These are phyloP conservation scores for Nasonia giraulti DNA, from an alignment of 1,140 invertebrate species.

Conservation along the genomic window DNA sequence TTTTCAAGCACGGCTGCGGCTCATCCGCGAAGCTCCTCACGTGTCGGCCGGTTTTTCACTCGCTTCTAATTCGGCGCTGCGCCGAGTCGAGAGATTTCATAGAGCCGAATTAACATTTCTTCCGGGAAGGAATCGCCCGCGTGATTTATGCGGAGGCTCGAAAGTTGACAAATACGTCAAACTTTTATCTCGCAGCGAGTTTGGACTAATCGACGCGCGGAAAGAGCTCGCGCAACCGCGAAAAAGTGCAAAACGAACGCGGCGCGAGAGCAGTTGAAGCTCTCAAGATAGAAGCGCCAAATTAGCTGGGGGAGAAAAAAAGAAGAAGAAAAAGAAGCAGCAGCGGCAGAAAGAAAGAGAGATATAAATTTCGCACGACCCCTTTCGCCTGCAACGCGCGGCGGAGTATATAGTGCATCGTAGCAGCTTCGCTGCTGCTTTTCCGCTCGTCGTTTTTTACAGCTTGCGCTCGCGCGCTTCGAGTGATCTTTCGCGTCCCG, in stretches of 20 bases:
- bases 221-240: neutral
- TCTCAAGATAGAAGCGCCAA: neutral
- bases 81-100: too few relatives aligned
- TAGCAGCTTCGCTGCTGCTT: neutral
- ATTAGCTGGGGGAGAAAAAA: neutral
- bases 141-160: too few relatives aligned
- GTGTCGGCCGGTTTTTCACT: neutral
- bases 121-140: too few relatives aligned
- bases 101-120: neutral
- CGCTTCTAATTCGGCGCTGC: neutral
- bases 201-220: too few relatives aligned
- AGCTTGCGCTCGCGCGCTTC: neutral
- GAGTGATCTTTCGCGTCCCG: neutral
- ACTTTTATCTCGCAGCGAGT: too few relatives aligned
- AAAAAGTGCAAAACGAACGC: neutral
- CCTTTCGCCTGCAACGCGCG: neutral
- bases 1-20: neutral
- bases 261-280: too few relatives aligned
- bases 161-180: too few relatives aligned
- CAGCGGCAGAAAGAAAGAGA: neutral
- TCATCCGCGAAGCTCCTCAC: neutral
- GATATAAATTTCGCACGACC: neutral
- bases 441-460: neutral
- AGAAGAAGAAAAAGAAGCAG: too few relatives aligned
- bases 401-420: neutral